phyloP scores from a whole-genome alignment of 2,888 invertebrate genomes.

The Nymphalis c-album region DNA sequence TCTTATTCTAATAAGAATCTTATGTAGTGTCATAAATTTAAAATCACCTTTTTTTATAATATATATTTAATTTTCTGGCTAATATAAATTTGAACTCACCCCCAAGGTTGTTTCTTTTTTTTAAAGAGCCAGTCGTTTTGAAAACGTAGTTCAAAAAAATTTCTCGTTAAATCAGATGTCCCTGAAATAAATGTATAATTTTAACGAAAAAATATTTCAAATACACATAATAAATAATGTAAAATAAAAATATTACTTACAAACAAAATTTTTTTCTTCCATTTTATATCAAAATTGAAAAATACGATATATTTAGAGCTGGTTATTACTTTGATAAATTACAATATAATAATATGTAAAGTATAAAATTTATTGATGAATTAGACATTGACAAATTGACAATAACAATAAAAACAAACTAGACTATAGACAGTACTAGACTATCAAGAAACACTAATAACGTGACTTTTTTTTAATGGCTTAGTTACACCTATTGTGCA shows the following conservation, averaged over 20 bases:
- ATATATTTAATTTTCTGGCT: not conserved
- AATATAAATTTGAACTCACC: slow-evolving; percentile 51
- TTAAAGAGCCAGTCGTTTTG: slow-evolving; percentile 73
- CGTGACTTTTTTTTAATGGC: too few relatives aligned
- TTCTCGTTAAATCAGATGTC: slow-evolving; percentile 65
- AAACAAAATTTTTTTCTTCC: slow-evolving; percentile 65
- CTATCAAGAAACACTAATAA: too few relatives aligned
- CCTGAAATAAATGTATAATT: slow-evolving; percentile 50
- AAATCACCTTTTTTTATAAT: not conserved
- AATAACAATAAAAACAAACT: not conserved
- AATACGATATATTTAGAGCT: not conserved
- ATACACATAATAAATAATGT: slow-evolving; percentile 14
- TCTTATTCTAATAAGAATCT: not conserved
- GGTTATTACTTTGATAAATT: not conserved
- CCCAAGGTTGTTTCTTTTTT: slow-evolving; percentile 74
- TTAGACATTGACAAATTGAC: slow-evolving; percentile 5
- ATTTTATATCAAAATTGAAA: slow-evolving; percentile 40
- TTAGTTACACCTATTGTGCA: too few relatives aligned
- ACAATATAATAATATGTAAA: not conserved
- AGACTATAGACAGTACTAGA: too few relatives aligned
- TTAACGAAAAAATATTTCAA: not conserved
- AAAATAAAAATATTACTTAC: slow-evolving; percentile 50
- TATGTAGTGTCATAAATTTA: not conserved
- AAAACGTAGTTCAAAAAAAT: slow-evolving; percentile 65
- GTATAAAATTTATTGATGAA: not conserved